Percentiles rank a stretch among this genome's conserved stretches.
phyloP scores from a whole-genome alignment of 2,797 vertebrate genomes.

The Psittacula echo region DNA sequence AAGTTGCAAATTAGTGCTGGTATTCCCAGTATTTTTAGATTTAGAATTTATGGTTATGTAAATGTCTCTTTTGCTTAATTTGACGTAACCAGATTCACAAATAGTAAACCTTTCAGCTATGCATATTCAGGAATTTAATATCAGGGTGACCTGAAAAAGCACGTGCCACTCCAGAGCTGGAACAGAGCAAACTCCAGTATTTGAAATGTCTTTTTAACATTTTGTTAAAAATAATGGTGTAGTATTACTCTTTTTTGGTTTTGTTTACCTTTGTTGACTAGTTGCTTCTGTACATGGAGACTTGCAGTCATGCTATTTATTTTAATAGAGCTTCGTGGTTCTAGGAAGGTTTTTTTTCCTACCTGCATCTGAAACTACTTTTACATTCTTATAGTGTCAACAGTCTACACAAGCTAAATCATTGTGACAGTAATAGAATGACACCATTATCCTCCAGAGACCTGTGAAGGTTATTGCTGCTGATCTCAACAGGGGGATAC shows the following conservation, averaged over 20 bases:
- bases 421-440: conserved; percentile 38
- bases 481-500: background rate
- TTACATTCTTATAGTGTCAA: conserved; percentile 46
- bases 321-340: background rate
- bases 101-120: background rate
- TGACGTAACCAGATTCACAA: background rate
- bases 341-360: conserved; percentile 6
- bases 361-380: conserved; percentile 41
- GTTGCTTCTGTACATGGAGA: background rate
- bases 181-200: background rate
- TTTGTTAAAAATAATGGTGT: background rate
- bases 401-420: conserved; percentile 40
- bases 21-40: background rate
- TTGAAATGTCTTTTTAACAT: background rate
- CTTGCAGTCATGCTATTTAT: background rate
- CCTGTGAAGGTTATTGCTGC: conserved; percentile 47
- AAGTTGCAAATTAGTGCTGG: background rate
- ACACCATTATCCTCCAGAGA: conserved; percentile 18
- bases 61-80: background rate
- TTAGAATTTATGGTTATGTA: background rate
- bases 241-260: background rate
- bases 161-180: background rate
- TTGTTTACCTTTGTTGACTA: background rate
- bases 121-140: background rate
- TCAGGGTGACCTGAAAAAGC: background rate